Evolutionary conservation across 2,888 invertebrate species (phyloP).

Genomic region (Chrysodeixis includens): DNA sequence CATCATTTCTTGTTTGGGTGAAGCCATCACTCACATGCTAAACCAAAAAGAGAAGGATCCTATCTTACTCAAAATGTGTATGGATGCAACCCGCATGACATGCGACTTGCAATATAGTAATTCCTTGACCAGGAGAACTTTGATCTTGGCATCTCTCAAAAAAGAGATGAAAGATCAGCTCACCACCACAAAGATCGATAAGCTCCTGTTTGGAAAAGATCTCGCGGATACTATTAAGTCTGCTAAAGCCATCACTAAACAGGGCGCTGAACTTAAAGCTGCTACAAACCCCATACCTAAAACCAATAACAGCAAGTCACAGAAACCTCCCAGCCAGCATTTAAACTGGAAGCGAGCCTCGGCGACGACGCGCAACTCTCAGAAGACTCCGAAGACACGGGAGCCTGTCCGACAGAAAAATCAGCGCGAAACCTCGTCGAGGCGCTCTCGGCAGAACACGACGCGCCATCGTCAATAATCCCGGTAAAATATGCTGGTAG

Average conservation of each 20-base stretch:
- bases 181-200: neutral
- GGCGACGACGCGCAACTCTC: neutral
- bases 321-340: neutral
- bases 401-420: too few relatives aligned
- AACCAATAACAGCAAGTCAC: too few relatives aligned
- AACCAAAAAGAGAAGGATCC: too few relatives aligned
- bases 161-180: constrained; percentile 10
- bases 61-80: neutral
- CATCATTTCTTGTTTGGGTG: too few relatives aligned
- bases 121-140: neutral
- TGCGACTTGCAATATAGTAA: constrained; percentile 3
- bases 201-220: neutral
- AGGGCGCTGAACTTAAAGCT: neutral
- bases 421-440: neutral
- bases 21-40: too few relatives aligned
- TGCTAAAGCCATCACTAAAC: neutral
- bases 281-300: neutral
- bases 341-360: constrained; percentile 2
- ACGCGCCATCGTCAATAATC: neutral
- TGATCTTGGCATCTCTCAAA: neutral
- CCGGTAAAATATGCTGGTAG: neutral
- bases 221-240: neutral
- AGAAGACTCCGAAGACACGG: neutral
- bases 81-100: neutral
- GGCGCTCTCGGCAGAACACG: neutral